Conservation (phyloP, 2,888 invertebrate species). For the Drosophila kanekoi region DNA sequence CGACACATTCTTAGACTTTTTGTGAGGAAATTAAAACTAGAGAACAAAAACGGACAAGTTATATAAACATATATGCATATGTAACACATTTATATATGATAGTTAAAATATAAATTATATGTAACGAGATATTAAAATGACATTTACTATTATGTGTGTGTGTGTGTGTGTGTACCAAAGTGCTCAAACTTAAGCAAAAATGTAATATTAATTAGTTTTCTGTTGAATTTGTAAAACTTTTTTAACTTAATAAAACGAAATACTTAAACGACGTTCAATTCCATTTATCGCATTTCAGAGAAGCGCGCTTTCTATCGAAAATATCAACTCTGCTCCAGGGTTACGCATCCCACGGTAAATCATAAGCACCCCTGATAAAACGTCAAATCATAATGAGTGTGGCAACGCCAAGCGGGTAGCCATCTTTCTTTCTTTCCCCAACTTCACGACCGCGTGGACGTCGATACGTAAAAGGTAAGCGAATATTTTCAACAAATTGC, state of each 20-base stretch:
- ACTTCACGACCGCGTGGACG: conserved; percentile 84
- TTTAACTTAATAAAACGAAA: conserved; percentile 68
- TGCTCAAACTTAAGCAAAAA: conserved; percentile 76
- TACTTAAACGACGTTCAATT: conserved; percentile 32
- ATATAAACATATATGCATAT: conserved; percentile 51
- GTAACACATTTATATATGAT: conserved; percentile 56
- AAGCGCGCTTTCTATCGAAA: conserved; percentile 1
- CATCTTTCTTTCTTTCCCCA: conserved; percentile 82
- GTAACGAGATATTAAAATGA: conserved; percentile 64
- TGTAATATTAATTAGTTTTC: conserved; percentile 66
- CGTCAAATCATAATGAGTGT: conserved; percentile 32
- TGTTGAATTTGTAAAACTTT: conserved; percentile 75
- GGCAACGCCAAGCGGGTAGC: conserved; percentile 59
- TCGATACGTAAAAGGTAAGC: conserved; percentile 81
- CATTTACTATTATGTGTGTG: conserved; percentile 66
- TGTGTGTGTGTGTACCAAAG: conserved; percentile 75
- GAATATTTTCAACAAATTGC: conserved; percentile 45
- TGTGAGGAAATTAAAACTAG: conserved; percentile 48
- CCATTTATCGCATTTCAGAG: background rate
- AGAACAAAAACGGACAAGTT: conserved; percentile 62
- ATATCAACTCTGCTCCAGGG: conserved; percentile 24
- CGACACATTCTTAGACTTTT: conserved; percentile 60
- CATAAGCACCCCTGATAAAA: conserved; percentile 23
- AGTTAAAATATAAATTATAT: conserved; percentile 59
- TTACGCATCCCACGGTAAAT: background rate